Evolutionary conservation across 2,797 vertebrate genomes (phyloP).

Genomic region (Lacerta bilineata): DNA sequence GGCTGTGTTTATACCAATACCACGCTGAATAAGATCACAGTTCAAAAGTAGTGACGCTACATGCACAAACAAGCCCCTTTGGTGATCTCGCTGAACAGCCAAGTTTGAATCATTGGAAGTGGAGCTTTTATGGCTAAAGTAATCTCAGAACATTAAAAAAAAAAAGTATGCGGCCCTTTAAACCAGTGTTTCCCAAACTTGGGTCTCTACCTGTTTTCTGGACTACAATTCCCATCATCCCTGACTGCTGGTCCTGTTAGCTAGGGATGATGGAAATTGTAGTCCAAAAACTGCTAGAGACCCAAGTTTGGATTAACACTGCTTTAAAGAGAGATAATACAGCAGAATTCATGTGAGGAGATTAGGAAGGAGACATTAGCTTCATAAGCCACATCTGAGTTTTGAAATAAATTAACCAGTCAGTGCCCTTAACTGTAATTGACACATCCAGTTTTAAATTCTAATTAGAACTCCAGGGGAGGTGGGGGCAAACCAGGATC

Average conservation of each 20-base stretch:
- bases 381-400: too few relatives aligned
- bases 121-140: slow-evolving; percentile 5
- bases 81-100: fast-evolving
- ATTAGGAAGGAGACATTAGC: not conserved
- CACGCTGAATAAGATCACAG: not conserved
- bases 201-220: too few relatives aligned
- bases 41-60: not conserved
- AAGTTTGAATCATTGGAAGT: not conserved
- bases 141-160: not conserved
- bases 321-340: not conserved
- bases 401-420: not conserved
- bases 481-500: not conserved
- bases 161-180: not conserved
- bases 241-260: too few relatives aligned
- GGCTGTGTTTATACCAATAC: not conserved
- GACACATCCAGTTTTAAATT: not conserved
- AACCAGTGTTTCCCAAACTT: too few relatives aligned
- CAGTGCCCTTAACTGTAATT: not conserved
- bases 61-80: not conserved
- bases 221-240: too few relatives aligned
- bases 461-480: not conserved
- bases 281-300: too few relatives aligned
- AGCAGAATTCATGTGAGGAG: not conserved
- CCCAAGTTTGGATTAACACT: too few relatives aligned
- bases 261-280: too few relatives aligned